Conservation (phyloP, 2,888 invertebrate species). For the Mongoloraphidia duomilia region DNA sequence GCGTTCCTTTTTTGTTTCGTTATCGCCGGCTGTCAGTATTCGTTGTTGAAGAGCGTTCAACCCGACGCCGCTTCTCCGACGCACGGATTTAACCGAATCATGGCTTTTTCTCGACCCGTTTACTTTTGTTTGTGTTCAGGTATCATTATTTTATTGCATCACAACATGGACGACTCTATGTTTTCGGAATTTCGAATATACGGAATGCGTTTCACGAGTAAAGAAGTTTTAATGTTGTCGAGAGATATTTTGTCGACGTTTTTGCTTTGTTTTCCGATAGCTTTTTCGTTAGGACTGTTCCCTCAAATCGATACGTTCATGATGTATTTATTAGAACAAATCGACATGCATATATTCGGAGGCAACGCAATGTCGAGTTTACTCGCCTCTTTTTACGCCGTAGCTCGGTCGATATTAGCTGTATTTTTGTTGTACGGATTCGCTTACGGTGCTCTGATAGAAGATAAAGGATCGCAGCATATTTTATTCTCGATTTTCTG, state of each 20-base stretch:
- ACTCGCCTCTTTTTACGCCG: slow-evolving; percentile 66
- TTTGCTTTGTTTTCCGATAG: slow-evolving; percentile 79
- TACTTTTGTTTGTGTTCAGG: slow-evolving; percentile 77
- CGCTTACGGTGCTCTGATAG: slow-evolving; percentile 73
- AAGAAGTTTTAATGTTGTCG: slow-evolving; percentile 46
- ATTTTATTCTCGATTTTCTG: slow-evolving; percentile 90
- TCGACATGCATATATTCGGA: slow-evolving; percentile 80
- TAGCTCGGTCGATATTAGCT: slow-evolving; percentile 66
- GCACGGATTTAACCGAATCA: slow-evolving; percentile 91
- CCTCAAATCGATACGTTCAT: slow-evolving; percentile 95
- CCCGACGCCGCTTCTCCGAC: slow-evolving; percentile 98
- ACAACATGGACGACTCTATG: slow-evolving; percentile 17
- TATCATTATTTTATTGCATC: slow-evolving; percentile 24
- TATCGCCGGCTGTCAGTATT: slow-evolving; percentile 97
- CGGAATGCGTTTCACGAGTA: slow-evolving; percentile 36
- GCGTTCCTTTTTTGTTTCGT: slow-evolving; percentile 93
- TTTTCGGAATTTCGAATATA: slow-evolving; percentile 29
- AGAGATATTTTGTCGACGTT: slow-evolving; percentile 66
- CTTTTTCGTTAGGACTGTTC: slow-evolving; percentile 89
- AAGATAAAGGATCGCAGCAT: slow-evolving; percentile 74
- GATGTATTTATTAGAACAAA: slow-evolving; percentile 93
- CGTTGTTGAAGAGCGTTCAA: slow-evolving; percentile 91
- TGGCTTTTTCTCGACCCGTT: slow-evolving; percentile 84
- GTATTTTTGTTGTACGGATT: slow-evolving; percentile 73
- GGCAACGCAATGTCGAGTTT: slow-evolving; percentile 80